Base-by-base conservation (phyloP, 2,113 vertebrate species). In the Brachyhypopomus gauderio region DNA sequence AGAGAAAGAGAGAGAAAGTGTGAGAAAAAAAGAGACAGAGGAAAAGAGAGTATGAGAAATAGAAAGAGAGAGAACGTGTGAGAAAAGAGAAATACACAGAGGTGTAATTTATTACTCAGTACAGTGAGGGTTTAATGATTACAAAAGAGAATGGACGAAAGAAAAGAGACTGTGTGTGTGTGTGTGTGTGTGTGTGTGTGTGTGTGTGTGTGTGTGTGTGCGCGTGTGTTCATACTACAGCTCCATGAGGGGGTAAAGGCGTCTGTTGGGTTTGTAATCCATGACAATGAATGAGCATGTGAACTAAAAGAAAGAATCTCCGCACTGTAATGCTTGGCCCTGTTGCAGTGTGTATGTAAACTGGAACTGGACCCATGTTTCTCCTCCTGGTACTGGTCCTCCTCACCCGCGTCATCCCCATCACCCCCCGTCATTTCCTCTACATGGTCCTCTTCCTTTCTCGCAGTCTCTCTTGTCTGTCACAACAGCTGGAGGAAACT, bases 281-380 rank as follows among this genome's bases (percentile, higher is more conserved):
- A 45, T 45, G 41, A 45, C 9, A 45, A 45, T 11, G 9, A 45
- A 45, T 11, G 9, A 8, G 41, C 38, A 4, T 41, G 3, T 41
- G 38, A 45, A 45, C 41, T 45, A 11, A 30, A 30, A 30, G 30
- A 30, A 3, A 30, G 30, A 45, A 45, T 45, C 38, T 69, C 58
- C 25, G 12, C 36, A 55, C 74, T 66, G 72, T 16, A 75, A 84
- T 71, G 75, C 52, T 84, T 48, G 19, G 41, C 75, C 85, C 83
- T 75, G 79, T 79, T 83, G 79, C 80, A 87, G 70, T 12, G 83
- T 91, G 41, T 91, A 87, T 75, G 86, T 89, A 88, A 91, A 84
- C 73, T 84, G 48, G 85, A 87, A 80, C 80, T 86, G 85, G 84
- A 87, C 88, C 86, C 81, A n/a, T n/a, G n/a, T n/a, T n/a, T n/a